A percentile compares a stretch with the other conserved stretches of the same genome.
Evolutionary conservation across 2,888 invertebrate genomes (phyloP).

Genomic region (Drosophila yooni): DNA sequence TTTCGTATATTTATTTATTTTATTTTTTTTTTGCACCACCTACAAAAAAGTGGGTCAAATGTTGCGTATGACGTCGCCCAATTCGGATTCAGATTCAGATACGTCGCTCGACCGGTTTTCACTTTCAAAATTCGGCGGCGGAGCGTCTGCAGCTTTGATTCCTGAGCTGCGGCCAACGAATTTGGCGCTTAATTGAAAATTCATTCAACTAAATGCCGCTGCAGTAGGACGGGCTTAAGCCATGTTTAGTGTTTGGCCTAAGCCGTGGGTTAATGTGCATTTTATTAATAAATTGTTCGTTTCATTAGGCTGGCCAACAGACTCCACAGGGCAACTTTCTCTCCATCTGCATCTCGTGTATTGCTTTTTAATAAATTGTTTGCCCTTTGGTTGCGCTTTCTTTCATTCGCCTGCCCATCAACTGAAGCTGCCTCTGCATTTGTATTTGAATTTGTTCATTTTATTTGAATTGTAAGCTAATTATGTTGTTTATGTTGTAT

Average conservation of each 20-base stretch:
- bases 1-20: background rate
- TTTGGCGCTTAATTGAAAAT: constrained; percentile 79
- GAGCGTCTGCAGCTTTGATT: constrained; percentile 52
- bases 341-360: constrained; percentile 52
- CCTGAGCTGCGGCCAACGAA: constrained; percentile 41
- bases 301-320: constrained; percentile 61
- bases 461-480: constrained; percentile 59
- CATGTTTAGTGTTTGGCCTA: constrained; percentile 31
- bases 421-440: constrained; percentile 32
- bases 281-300: constrained; percentile 77
- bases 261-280: constrained; percentile 77
- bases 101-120: constrained; percentile 61
- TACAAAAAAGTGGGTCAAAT: constrained; percentile 69
- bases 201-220: constrained; percentile 69
- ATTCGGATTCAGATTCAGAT: constrained; percentile 25
- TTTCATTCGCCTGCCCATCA: constrained; percentile 33
- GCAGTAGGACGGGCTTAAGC: constrained; percentile 17
- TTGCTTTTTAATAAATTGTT: constrained; percentile 66
- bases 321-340: constrained; percentile 66
- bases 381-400: constrained; percentile 66
- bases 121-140: constrained; percentile 66
- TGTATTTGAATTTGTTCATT: constrained; percentile 42
- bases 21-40: constrained; percentile 43
- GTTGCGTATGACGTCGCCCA: constrained; percentile 69
- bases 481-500: constrained; percentile 77